phyloP scores from a whole-genome alignment of 1,140 invertebrate species.

The Eupeodes corollae region DNA sequence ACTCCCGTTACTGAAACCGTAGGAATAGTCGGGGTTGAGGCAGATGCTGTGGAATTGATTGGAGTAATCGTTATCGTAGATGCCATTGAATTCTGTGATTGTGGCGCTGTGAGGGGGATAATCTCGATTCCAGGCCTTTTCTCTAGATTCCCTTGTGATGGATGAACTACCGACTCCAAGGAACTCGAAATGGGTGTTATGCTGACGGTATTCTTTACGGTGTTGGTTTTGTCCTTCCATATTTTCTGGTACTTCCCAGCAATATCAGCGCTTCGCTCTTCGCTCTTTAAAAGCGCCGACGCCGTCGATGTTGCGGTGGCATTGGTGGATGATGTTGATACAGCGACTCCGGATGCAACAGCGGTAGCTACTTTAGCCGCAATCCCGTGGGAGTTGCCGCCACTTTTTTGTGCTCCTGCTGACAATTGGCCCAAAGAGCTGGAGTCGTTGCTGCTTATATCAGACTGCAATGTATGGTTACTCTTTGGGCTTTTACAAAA shows the following conservation, averaged over 20 bases:
- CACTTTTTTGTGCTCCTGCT: conserved; percentile 73
- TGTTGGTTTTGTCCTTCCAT: conserved; percentile 34
- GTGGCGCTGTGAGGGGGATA: conserved; percentile 42
- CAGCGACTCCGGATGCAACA: not conserved
- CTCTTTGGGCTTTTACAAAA: conserved; percentile 43
- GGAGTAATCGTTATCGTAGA: conserved; percentile 63
- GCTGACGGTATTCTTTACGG: conserved; percentile 25
- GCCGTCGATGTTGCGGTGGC: conserved; percentile 8
- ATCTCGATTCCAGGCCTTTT: conserved; percentile 53
- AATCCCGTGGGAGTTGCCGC: conserved; percentile 68
- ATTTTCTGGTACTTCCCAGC: conserved; percentile 35
- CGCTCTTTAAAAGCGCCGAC: not conserved
- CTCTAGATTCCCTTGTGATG: conserved; percentile 30
- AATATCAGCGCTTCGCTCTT: conserved; percentile 24
- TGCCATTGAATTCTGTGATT: conserved; percentile 42
- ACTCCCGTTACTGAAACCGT: no score
- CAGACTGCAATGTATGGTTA: not conserved
- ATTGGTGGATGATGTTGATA: conserved; percentile 8
- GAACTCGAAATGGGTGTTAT: conserved; percentile 23
- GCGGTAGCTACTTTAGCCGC: conserved; percentile 61
- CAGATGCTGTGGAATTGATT: conserved; percentile 41
- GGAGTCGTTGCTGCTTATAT: not conserved
- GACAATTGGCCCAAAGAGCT: not conserved
- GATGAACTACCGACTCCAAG: conserved; percentile 6
- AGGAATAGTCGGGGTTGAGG: not conserved